Base-by-base conservation (phyloP, 2,888 invertebrate genomes). In the Aproaerema taeniolella region DNA sequence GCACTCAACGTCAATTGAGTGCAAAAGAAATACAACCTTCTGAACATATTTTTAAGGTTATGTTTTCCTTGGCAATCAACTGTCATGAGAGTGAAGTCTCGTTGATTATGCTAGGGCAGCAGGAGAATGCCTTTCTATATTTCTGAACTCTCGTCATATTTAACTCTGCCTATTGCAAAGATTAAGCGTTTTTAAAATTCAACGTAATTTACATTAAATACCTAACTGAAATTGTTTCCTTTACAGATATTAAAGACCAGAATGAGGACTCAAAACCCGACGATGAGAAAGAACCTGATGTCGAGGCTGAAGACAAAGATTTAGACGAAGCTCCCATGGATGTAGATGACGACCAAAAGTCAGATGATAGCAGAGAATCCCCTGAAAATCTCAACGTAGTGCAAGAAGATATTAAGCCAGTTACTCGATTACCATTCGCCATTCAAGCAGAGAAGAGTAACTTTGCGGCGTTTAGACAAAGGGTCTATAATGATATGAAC, bases 381-480 rank as follows among this genome's bases (percentile, higher is more conserved):
- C 61, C 64, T 1, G 69, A 68, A 29, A 69, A 65, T 42, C 2
- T 30, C 4, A 30, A 25, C 7, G 38, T 24, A 2, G 38, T 36
- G 12, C 15, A 34, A 36, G 45, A 15, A 9, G 43, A 43, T 2
- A 38, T 45, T 1, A 56, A 57, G 42, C 49, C 67, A 2, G 47
- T 54, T 1, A 53, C 63, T 4, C 67, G 67, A 31, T 47, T 83
- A 31, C 81, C 80, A 0, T 76, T 69, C 41, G 73, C 75, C 1
- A 69, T 72, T 33, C 79, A 76, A 47, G 61, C 67, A 1, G 85
- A 85, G 52, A 76, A 76, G 49, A 77, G 66, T 46, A 86, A 87
- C 45, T 57, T 85, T 2, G 60, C 68, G 37, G 72, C 77, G 2
- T 67, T 88, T 16, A 72, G 68, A 43, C 67, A 72, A 43, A 76